phyloP scores from a whole-genome alignment of 2,888 invertebrate genomes.

The Crematogaster levior region DNA sequence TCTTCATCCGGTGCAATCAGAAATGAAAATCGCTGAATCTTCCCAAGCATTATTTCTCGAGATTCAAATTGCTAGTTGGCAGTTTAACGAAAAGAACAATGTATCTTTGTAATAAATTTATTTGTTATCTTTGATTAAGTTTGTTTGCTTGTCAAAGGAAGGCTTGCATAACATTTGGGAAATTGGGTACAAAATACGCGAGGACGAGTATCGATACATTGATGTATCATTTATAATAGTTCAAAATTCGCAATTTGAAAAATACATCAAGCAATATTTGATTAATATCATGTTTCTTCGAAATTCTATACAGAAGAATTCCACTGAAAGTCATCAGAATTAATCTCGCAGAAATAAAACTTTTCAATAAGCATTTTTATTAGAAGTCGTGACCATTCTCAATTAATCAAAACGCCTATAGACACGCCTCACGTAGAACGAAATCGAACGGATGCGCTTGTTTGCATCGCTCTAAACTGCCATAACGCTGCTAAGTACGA shows the following conservation, averaged over 20 bases:
- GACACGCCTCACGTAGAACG: slow-evolving; percentile 1
- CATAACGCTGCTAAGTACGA: slow-evolving; percentile 19
- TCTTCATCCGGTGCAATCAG: not conserved
- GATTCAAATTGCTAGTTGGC: not conserved
- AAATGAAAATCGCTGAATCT: not conserved
- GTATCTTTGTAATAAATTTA: not conserved
- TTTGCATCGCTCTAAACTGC: slow-evolving; percentile 1
- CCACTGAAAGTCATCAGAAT: not conserved
- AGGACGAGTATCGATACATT: not conserved
- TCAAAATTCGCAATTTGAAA: not conserved
- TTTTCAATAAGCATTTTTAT: not conserved
- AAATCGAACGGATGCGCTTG: slow-evolving; percentile 10
- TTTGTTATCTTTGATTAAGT: not conserved
- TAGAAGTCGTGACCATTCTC: not conserved
- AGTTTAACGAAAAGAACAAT: not conserved
- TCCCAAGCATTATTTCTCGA: not conserved
- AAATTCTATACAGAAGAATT: not conserved
- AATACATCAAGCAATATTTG: not conserved
- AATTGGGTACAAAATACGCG: not conserved
- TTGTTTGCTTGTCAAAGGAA: not conserved
- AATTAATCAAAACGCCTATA: not conserved
- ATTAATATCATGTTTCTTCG: not conserved
- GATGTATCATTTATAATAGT: not conserved
- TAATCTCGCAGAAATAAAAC: not conserved
- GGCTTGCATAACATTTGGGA: not conserved